Conservation (phyloP, 2,888 invertebrate species). For the Cylloceria caligata region DNA sequence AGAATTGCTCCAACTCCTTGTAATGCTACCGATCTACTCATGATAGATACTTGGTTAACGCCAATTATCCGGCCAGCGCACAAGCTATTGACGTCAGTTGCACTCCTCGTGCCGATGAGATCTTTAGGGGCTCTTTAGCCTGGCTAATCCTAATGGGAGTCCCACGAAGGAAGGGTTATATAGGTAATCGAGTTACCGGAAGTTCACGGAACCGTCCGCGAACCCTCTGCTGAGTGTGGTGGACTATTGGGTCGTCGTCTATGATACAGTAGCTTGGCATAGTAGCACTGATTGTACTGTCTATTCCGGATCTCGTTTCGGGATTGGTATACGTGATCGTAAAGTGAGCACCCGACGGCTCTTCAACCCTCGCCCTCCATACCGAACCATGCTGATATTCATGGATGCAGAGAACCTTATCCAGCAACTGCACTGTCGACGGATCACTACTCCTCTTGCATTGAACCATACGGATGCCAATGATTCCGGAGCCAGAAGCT, state of each 20-base stretch:
- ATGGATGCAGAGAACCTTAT: conserved; percentile 40
- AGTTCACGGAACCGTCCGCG: conserved; percentile 53
- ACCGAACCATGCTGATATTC: conserved; percentile 12
- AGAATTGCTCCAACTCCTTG: conserved; percentile 2
- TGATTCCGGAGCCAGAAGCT: conserved; percentile 30
- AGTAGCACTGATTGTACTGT: conserved; percentile 23
- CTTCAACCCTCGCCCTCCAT: neutral
- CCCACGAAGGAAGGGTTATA: conserved; percentile 22
- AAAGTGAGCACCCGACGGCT: conserved; percentile 6
- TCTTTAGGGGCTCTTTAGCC: conserved; percentile 37
- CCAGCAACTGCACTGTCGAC: conserved; percentile 12
- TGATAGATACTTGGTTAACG: conserved; percentile 14
- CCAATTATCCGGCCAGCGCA: conserved; percentile 26
- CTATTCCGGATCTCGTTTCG: conserved; percentile 31
- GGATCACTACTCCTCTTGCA: conserved; percentile 29
- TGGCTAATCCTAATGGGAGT: conserved; percentile 25
- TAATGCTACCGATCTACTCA: conserved; percentile 3
- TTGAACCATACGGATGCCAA: conserved; percentile 38
- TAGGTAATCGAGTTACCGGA: conserved; percentile 63
- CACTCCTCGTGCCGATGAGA: conserved; percentile 4
- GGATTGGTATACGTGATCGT: conserved; percentile 30
- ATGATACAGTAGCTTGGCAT: conserved; percentile 17
- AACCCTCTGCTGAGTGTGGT: conserved; percentile 28
- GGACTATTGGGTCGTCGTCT: conserved; percentile 16
- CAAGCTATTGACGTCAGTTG: conserved; percentile 14